These are phyloP conservation scores for Ambastaia sidthimunki DNA, from an alignment of 2,797 vertebrate genomes.

Conservation along the genomic window DNA sequence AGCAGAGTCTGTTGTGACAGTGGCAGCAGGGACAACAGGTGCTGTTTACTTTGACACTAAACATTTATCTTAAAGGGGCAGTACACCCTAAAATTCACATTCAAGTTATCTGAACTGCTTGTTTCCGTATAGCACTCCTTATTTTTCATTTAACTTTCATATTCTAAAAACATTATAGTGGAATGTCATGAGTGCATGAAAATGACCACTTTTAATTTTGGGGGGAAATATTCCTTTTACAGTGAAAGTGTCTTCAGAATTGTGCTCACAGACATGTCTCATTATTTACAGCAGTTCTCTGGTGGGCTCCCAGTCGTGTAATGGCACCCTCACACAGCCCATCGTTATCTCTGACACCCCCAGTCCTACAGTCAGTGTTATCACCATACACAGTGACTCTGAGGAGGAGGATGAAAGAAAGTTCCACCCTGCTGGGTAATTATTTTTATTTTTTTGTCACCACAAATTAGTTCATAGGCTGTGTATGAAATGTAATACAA, in stretches of 20 bases:
- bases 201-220: no score
- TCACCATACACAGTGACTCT: conserved; percentile 97
- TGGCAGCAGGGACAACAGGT: conserved; percentile 80
- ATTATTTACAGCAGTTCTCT: conserved; percentile 75
- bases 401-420: conserved; percentile 97
- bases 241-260: no score
- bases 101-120: no score
- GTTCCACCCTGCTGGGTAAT: conserved; percentile 89
- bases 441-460: background rate
- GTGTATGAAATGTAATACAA: background rate
- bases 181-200: no score
- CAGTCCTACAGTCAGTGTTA: conserved; percentile 96
- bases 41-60: background rate
- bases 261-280: background rate
- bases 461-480: background rate
- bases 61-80: background rate
- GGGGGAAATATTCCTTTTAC: no score
- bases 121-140: no score
- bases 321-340: conserved; percentile 83
- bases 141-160: no score
- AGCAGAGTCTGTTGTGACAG: conserved; percentile 83
- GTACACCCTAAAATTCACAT: background rate
- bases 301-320: conserved; percentile 79
- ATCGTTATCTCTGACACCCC: conserved; percentile 98
- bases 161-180: no score